These are phyloP conservation scores for Boulengeromyrus knoepffleri DNA, from an alignment of 2,113 vertebrate genomes.

Conservation along the genomic window DNA sequence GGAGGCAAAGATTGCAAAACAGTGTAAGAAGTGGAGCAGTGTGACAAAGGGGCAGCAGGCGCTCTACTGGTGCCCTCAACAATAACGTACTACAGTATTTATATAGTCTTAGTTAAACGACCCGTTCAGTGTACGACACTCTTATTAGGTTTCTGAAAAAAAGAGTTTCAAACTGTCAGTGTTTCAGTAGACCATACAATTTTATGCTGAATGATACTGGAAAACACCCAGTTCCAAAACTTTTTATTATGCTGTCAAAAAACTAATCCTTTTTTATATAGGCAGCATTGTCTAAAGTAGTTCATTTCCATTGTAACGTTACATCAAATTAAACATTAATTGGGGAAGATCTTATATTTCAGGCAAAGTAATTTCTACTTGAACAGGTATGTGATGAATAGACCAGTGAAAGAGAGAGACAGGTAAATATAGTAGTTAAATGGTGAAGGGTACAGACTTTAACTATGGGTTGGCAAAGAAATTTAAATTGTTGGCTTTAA, in stretches of 20 bases:
- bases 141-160: background rate
- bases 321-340: background rate
- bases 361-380: background rate
- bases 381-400: background rate
- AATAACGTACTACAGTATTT: background rate
- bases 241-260: background rate
- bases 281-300: background rate
- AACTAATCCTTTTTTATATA: background rate
- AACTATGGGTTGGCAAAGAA: background rate
- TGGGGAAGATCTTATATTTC: background rate
- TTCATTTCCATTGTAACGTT: background rate
- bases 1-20: conserved; percentile 25
- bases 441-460: background rate
- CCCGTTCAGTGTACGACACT: background rate
- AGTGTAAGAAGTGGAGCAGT: conserved; percentile 6
- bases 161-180: background rate
- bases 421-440: background rate
- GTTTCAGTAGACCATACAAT: background rate
- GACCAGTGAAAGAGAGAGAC: background rate
- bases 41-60: background rate
- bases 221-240: background rate
- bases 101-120: background rate
- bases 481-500: background rate
- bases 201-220: background rate
- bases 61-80: background rate